Evolutionary conservation across 2,797 vertebrate genomes (phyloP).

Genomic region (Siniperca obscura): DNA sequence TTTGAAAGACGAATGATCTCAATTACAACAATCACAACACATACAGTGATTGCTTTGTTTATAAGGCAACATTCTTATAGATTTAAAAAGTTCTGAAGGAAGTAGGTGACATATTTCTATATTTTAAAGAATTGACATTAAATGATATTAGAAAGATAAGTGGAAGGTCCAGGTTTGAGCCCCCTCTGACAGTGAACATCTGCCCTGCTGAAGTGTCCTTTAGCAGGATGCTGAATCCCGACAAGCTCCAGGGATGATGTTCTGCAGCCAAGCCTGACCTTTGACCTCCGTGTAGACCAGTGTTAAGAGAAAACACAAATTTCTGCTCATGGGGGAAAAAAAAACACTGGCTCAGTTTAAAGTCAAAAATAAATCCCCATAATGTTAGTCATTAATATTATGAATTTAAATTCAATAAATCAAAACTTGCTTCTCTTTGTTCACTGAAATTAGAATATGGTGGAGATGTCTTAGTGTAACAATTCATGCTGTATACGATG

Average conservation of each 20-base stretch:
- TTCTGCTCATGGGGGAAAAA: background rate
- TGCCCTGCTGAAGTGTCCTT: background rate
- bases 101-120: background rate
- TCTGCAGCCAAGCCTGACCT: background rate
- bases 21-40: background rate
- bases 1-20: constrained; percentile 3
- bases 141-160: too few relatives aligned
- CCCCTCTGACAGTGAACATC: background rate
- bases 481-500: too few relatives aligned
- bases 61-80: background rate
- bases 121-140: too few relatives aligned
- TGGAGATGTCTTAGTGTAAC: too few relatives aligned
- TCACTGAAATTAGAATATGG: background rate
- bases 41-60: background rate
- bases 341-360: background rate
- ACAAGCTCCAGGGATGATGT: background rate
- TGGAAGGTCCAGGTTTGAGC: background rate
- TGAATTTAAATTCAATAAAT: background rate
- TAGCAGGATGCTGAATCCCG: background rate
- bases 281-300: background rate
- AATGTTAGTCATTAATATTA: too few relatives aligned
- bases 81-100: background rate
- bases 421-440: background rate
- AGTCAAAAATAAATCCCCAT: too few relatives aligned
- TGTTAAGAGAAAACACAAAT: background rate